Evolutionary conservation across 2,888 invertebrate genomes (phyloP).

Genomic region (Chymomyza caudatula): DNA sequence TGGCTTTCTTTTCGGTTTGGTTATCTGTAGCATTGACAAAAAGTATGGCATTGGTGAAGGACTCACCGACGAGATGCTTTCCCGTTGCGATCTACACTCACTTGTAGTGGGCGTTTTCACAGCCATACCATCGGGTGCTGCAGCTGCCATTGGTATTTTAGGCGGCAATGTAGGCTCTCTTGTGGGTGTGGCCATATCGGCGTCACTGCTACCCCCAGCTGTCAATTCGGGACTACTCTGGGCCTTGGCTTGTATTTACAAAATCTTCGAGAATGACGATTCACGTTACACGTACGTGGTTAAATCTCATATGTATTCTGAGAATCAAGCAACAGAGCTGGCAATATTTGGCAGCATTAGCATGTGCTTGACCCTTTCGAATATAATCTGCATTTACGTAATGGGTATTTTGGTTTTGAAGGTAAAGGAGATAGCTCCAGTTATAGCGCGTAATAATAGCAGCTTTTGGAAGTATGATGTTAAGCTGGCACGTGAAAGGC

Average conservation of each 20-base stretch:
- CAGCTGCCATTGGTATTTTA: conserved; percentile 87
- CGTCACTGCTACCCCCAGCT: conserved; percentile 87
- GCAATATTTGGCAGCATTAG: conserved; percentile 84
- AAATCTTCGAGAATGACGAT: conserved; percentile 79
- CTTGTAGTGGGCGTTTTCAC: conserved; percentile 85
- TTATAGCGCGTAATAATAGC: conserved; percentile 78
- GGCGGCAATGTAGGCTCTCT: conserved; percentile 88
- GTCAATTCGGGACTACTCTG: conserved; percentile 86
- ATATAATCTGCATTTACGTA: conserved; percentile 85
- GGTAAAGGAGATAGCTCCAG: conserved; percentile 83
- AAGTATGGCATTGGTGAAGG: conserved; percentile 81
- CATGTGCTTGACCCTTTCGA: conserved; percentile 85
- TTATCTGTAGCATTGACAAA: conserved; percentile 80
- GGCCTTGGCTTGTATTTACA: conserved; percentile 82
- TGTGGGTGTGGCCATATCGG: conserved; percentile 90
- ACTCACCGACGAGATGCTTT: conserved; percentile 84
- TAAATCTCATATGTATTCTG: conserved; percentile 80
- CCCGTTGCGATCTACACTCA: conserved; percentile 83
- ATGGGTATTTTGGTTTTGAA: conserved; percentile 85
- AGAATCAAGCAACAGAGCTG: conserved; percentile 81
- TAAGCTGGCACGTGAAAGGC: conserved; percentile 81
- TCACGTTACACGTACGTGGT: conserved; percentile 77
- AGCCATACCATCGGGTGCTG: conserved; percentile 88
- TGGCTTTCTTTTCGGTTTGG: conserved; percentile 84
- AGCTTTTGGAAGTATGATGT: conserved; percentile 84